Base-by-base conservation (phyloP, 2,888 invertebrate species). In the Neoitamus cyanurus region DNA sequence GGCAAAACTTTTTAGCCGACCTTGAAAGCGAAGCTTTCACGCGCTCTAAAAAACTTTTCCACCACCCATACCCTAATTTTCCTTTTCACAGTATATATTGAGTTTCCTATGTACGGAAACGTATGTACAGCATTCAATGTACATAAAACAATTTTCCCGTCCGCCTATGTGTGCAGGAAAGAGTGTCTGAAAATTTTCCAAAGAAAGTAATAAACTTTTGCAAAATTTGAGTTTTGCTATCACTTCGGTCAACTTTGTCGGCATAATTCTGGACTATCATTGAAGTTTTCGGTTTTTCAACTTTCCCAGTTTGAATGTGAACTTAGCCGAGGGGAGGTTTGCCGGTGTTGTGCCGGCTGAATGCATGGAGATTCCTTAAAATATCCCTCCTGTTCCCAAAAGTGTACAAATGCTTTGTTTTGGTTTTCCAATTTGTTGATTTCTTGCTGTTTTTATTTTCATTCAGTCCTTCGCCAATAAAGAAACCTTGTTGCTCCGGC, bases 1-100 rank as follows among this genome's bases (percentile, higher is more conserved):
- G 85, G 85, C 37, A 84, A 84, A 86, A 86, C 86, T 86, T 86
- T 86, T 84, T 85, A 85, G 86, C 86, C 86, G 84, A 86, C 86
- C 86, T 86, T 86, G 85, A 86, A 86, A 86, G 20, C 9, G 80
- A 80, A 80, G 80, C 80, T 80, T 80, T 80, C 80, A 80, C 80
- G 68, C 80, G 80, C 80, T 80, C 80, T 80, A 80, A 80, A 80
- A 80, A 80, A 80, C 80, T 80, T 80, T 80, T 80, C 58, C 58
- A 77, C 42, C 68, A 68, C 80, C 80, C 80, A 31, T 80, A 80
- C 80, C 58, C 80, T 80, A 80, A 80, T 80, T 80, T 80, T 80
- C 58, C 80, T 80, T 80, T 80, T 25, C 58, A 58, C 80, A 58
- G 80, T 80, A 80, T 68, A 58, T 80, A 77, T 36, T 42, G 28